These are phyloP conservation scores for Tokudaia muenninki DNA, from an alignment of 2,797 vertebrate genomes.

Conservation along the genomic window DNA sequence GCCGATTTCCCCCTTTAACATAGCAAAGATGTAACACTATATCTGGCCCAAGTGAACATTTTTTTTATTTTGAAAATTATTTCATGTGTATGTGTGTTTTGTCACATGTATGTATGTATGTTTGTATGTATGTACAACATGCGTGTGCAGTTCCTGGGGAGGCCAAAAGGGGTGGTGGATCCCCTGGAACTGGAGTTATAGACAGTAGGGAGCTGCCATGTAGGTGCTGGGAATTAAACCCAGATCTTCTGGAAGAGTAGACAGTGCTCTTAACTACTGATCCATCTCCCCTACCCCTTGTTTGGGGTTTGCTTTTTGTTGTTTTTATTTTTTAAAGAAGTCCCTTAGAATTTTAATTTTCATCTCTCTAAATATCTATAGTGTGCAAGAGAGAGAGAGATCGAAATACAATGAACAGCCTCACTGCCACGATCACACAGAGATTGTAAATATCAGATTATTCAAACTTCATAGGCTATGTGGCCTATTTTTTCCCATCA, in stretches of 20 bases:
- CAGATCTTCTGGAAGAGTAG: not conserved
- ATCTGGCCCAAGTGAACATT: constrained; percentile 23
- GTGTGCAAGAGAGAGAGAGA: not conserved
- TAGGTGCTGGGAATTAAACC: not conserved
- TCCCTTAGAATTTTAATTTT: constrained; percentile 19
- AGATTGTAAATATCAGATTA: not conserved
- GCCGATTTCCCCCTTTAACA: not conserved
- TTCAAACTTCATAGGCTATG: constrained; percentile 1
- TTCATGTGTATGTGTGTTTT: not conserved
- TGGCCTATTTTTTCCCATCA: not conserved
- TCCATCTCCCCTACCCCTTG: not conserved
- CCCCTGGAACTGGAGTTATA: not conserved
- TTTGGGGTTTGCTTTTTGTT: not conserved
- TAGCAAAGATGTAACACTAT: not conserved
- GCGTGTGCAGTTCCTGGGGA: not conserved
- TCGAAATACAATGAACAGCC: not conserved
- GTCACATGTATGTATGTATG: not conserved
- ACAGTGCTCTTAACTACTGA: not conserved
- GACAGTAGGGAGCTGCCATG: not conserved
- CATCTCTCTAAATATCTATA: not conserved
- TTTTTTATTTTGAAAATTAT: not conserved
- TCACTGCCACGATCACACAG: not conserved
- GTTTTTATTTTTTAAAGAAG: constrained; percentile 5
- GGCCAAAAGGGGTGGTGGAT: not conserved
- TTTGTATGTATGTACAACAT: not conserved